Conservation (phyloP, 2,797 vertebrate genomes). For the Leptodactylus fallax region DNA sequence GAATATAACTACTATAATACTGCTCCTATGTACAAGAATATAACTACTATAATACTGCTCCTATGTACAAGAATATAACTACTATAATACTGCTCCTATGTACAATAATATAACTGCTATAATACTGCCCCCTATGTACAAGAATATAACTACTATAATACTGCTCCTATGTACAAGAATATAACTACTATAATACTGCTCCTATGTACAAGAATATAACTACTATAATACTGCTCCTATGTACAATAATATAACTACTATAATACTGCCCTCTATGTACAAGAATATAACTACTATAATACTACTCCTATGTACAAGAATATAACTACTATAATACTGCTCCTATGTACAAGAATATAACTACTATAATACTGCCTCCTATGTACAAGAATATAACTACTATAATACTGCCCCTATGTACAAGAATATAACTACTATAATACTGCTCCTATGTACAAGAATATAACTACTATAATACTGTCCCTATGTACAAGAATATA, state of each 20-base stretch:
- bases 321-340: conserved; percentile 11
- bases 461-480: conserved; percentile 6
- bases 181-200: neutral
- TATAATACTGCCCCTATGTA: neutral
- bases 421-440: conserved; percentile 12
- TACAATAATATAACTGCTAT: neutral
- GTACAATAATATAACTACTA: neutral
- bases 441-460: neutral
- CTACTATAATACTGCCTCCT: neutral
- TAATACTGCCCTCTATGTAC: neutral
- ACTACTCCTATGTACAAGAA: neutral
- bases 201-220: conserved; percentile 4
- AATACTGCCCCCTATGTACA: neutral
- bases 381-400: neutral
- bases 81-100: conserved; percentile 1
- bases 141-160: conserved; percentile 13
- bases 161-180: conserved; percentile 4
- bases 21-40: neutral
- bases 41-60: neutral
- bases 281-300: conserved; percentile 1
- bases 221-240: neutral
- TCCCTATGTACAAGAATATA: neutral
- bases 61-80: neutral
- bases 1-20: conserved; percentile 12
- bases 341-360: neutral